Base-by-base conservation (phyloP, 2,113 vertebrate species). In the Thalassarche chlororhynchos region DNA sequence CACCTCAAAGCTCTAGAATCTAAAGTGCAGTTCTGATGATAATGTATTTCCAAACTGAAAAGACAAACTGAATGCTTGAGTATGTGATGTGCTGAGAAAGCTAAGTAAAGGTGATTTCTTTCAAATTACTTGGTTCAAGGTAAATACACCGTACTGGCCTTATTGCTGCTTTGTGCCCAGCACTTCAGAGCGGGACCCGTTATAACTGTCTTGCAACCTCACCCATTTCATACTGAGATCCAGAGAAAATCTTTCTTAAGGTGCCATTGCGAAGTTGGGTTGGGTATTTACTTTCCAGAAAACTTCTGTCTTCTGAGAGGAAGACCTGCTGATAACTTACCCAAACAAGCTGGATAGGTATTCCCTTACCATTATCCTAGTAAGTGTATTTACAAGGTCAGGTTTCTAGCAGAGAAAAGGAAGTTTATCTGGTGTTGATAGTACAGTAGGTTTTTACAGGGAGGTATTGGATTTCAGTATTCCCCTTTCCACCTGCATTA, bases 401-500 rank as follows among this genome's bases (percentile, higher is more conserved):
- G 40, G n/a, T 95, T 96, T 95, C 87, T 87, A 65, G 61, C 62
- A 80, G 58, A 83, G 87, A 80, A 87, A 80, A 92, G 25, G 75
- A 88, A 74, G 38, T 85, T 90, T 96, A 83, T 93, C 87, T 95
- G 66, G 16, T 95, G 75, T 58, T 83, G 81, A 83, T 93, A 97
- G 75, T 85, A 85, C 76, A 70, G 78, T 74, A 80, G 19, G 58
- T 62, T 89, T 84, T 95, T 86, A 85, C 36, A 55, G 58, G 38
- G 78, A 83, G 62, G 55, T 90, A 38, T 62, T 96, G 78, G 51
- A 69, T 96, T 95, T 93, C 94, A 85, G 49, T 66, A 58, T 94
- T 91, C 66, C 70, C 38, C 78, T 93, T 91, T 96, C 82, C 66
- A 95, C 78, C 78, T 96, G 75, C 46, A 42, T 94, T 97, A 90